Evolutionary conservation across 2,113 vertebrate species (phyloP), one percentile per base, ranked within the genome.

Genomic region (Petromus typicus): DNA sequence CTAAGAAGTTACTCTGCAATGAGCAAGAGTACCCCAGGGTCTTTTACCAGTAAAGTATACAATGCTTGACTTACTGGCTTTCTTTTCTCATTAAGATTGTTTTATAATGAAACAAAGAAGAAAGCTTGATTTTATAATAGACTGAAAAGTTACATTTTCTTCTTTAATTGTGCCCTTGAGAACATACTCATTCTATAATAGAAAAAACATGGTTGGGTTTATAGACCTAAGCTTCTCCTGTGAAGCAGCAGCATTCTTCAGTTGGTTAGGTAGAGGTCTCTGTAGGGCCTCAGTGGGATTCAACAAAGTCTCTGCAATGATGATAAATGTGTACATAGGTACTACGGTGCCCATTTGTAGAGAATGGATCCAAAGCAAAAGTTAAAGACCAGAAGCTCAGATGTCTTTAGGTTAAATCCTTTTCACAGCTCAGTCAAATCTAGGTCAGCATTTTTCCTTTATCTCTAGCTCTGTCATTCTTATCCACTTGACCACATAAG

Each of bases 71-170:
- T 40, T 27, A 2, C 9, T 64, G 63, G 63, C 23, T 40, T 63
- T 18, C 30, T 54, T 40, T 30, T 85, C 48, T 43, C 6, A 75
- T 80, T 90, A 80, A 23, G 76, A 64, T 78, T 89, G 32, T 83
- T 82, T 64, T 34, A 32, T 30, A 85, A 79, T 92, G 54, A 78
- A 81, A 64, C 75, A 73, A 89, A 87, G 32, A 69, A 57, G 25
- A 75, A 86, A 61, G 3, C 4, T 66, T 86, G 11, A 34, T 84
- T 91, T 93, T 27, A 43, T 17, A 54, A 63, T 59, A 86, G 40
- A 61, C 51, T 81, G 63, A 37, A 75, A 95, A 89, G 34, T 88
- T 80, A 75, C 27, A n/a, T n/a, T 93, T 89, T 66, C 79, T 51
- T 87, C 64, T 86, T 57, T 66, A 59, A 34, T 27, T 20, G 11